A percentile compares a stretch with the other conserved stretches of the same genome.
These are phyloP conservation scores for Rhagologus leucostigma DNA, from an alignment of 2,113 vertebrate genomes.

Conservation along the genomic window DNA sequence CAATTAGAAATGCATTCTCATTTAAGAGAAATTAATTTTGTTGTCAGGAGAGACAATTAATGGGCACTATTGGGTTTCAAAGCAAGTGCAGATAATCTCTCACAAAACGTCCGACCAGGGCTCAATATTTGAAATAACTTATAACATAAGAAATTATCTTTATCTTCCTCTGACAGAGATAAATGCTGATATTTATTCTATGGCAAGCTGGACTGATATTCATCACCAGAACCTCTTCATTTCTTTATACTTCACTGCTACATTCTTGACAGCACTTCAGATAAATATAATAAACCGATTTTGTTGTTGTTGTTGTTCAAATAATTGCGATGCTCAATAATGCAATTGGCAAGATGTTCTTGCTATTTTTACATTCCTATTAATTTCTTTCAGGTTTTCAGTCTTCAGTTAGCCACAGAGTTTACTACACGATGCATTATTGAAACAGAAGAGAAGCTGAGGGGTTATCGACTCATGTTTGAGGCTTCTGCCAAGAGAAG, in stretches of 20 bases:
- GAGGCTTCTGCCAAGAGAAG: background rate
- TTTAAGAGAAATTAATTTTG: slow-evolving; percentile 41
- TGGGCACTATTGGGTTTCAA: background rate
- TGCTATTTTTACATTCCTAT: slow-evolving; percentile 6
- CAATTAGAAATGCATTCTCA: slow-evolving; percentile 26
- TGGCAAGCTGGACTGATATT: slow-evolving; percentile 26
- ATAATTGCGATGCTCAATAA: background rate
- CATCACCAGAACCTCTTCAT: background rate
- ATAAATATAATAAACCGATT: slow-evolving; percentile 30
- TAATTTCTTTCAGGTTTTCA: slow-evolving; percentile 35
- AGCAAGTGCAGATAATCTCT: background rate
- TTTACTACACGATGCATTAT: background rate
- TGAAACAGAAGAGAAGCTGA: background rate
- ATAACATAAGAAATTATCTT: background rate
- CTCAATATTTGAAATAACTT: slow-evolving; percentile 14
- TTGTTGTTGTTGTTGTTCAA: background rate
- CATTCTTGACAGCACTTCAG: slow-evolving; percentile 26
- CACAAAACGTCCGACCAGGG: background rate
- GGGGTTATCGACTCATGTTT: background rate
- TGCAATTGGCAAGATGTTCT: background rate
- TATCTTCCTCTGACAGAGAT: slow-evolving; percentile 15
- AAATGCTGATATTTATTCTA: slow-evolving; percentile 27
- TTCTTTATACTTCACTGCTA: background rate
- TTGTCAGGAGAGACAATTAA: slow-evolving; percentile 16
- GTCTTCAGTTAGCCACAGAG: background rate